Conservation (phyloP, 2,888 invertebrate genomes). For the Coelogynopora nodosa region DNA sequence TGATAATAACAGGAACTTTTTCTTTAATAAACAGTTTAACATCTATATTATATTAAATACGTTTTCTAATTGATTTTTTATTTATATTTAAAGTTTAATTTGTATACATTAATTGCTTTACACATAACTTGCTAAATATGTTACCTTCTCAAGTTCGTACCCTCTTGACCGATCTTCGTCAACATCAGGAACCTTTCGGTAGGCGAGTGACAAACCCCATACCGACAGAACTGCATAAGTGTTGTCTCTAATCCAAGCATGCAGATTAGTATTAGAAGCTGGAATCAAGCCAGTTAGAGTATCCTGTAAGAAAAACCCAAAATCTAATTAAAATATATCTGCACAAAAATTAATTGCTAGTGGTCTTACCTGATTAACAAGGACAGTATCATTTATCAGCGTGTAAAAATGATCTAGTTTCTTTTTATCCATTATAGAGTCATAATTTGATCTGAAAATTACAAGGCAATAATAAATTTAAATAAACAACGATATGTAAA, state of each 20-base stretch:
- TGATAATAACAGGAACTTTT: no score
- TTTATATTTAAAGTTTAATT: no score
- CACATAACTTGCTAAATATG: no score
- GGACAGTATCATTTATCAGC: slow-evolving; percentile 34
- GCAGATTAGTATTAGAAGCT: slow-evolving; percentile 68
- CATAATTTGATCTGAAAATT: neutral
- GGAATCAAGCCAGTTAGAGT: slow-evolving; percentile 95
- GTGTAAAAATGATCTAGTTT: slow-evolving; percentile 35
- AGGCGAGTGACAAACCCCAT: slow-evolving; percentile 96
- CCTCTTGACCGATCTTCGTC: slow-evolving; percentile 97
- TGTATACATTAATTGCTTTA: no score
- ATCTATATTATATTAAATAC: no score
- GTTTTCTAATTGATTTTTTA: no score
- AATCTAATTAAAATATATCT: neutral
- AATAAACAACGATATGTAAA: no score
- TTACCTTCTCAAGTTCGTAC: slow-evolving; percentile 76
- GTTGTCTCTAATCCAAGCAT: slow-evolving; percentile 98
- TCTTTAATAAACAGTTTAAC: no score
- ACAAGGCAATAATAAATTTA: no score
- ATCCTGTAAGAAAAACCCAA: slow-evolving; percentile 67
- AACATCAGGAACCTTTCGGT: slow-evolving; percentile 95
- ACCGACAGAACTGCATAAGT: slow-evolving; percentile 92
- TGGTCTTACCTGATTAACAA: slow-evolving; percentile 21
- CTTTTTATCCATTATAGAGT: slow-evolving; percentile 31
- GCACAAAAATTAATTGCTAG: neutral